Conservation (phyloP, 2,888 invertebrate species). For the Cepaea hortensis region DNA sequence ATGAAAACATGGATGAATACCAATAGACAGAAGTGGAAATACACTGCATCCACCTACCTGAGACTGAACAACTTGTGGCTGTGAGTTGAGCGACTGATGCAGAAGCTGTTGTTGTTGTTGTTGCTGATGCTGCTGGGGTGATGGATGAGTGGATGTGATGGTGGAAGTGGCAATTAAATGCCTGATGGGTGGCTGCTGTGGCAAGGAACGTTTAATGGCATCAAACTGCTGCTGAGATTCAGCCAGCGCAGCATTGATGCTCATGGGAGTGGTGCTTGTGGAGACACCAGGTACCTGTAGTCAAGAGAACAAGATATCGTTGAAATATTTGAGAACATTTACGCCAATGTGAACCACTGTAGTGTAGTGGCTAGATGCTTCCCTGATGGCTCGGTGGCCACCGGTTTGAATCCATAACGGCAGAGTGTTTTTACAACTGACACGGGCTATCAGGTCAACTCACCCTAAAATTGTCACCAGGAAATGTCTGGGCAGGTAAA, state of each 20-base stretch:
- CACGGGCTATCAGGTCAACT: no score
- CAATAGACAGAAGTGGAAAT: no score
- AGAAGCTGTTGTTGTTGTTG: slow-evolving; percentile 47
- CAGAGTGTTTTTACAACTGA: no score
- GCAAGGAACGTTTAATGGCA: slow-evolving; percentile 49
- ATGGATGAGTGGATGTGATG: slow-evolving; percentile 39
- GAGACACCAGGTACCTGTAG: slow-evolving; percentile 33
- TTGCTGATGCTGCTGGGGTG: slow-evolving; percentile 38
- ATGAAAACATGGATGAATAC: no score
- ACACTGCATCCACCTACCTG: slow-evolving; percentile 28
- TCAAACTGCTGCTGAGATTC: slow-evolving; percentile 60
- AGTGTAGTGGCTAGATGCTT: no score
- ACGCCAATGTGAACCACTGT: no score
- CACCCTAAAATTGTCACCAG: no score
- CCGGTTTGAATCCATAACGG: no score
- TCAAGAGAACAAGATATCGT: neutral
- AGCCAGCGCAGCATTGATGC: slow-evolving; percentile 51
- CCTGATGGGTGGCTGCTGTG: slow-evolving; percentile 34
- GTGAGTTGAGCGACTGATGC: slow-evolving; percentile 52
- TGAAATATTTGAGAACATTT: no score
- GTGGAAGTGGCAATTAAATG: slow-evolving; percentile 44
- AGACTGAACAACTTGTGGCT: slow-evolving; percentile 48
- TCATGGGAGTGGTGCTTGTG: slow-evolving; percentile 29
- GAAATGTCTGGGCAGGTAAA: no score
- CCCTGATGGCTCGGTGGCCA: no score